These are phyloP conservation scores for Ooceraea biroi DNA, from an alignment of 1,140 invertebrate species.

Conservation along the genomic window DNA sequence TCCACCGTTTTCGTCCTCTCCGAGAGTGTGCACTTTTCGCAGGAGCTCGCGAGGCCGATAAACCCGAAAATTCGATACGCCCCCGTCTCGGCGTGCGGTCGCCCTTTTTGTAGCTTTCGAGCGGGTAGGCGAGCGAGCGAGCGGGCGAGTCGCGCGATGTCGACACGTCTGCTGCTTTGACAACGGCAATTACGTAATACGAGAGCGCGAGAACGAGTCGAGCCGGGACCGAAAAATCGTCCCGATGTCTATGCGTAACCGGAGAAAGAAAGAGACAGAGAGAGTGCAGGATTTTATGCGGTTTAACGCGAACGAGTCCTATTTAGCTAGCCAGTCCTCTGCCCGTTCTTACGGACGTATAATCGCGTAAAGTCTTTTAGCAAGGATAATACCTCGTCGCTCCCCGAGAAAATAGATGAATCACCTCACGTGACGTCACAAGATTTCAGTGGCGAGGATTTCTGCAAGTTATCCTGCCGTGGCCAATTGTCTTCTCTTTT, in stretches of 20 bases:
- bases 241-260: background rate
- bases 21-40: constrained; percentile 4
- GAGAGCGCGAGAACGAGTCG: constrained; percentile 19
- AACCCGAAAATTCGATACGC: constrained; percentile 45
- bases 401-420: constrained; percentile 46
- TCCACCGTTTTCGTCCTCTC: too few relatives aligned
- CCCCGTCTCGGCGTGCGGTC: constrained; percentile 2
- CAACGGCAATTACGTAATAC: constrained; percentile 56
- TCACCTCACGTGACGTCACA: constrained; percentile 42
- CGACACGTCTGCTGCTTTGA: constrained; percentile 56
- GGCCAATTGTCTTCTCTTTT: background rate
- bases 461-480: background rate
- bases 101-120: constrained; percentile 19
- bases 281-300: background rate
- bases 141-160: constrained; percentile 39
- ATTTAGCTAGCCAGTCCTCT: background rate
- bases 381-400: background rate
- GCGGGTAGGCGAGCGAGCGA: constrained; percentile 1
- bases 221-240: constrained; percentile 19
- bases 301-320: background rate
- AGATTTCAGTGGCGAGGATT: constrained; percentile 6
- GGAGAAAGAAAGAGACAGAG: background rate
- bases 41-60: constrained; percentile 7
- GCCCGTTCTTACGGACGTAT: too few relatives aligned
- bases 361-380: too few relatives aligned